phyloP scores from a whole-genome alignment of 2,113 vertebrate genomes.

The Gymnocephalus cernua region DNA sequence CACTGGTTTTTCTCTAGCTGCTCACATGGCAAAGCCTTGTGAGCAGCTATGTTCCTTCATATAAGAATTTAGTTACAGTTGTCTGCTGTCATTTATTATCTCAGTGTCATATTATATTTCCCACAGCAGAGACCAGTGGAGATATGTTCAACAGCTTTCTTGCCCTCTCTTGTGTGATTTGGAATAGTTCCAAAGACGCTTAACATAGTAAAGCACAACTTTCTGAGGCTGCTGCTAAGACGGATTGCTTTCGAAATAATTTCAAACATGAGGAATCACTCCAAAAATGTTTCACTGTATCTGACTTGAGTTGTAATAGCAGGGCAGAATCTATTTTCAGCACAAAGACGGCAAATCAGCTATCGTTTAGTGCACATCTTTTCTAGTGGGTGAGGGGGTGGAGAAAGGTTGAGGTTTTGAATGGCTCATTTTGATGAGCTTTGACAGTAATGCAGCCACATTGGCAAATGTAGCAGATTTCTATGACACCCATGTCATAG shows the following conservation, averaged over 20 bases:
- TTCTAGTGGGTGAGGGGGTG: constrained; percentile 67
- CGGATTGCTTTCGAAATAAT: constrained; percentile 79
- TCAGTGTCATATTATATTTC: constrained; percentile 74
- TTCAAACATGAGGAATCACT: constrained; percentile 72
- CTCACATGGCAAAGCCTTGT: constrained; percentile 54
- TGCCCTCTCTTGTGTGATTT: constrained; percentile 75
- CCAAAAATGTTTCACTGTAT: constrained; percentile 62
- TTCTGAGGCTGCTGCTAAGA: constrained; percentile 72
- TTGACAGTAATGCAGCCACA: constrained; percentile 83
- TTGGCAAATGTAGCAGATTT: constrained; percentile 81
- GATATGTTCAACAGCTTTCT: constrained; percentile 67
- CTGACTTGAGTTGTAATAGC: constrained; percentile 65
- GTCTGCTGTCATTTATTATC: constrained; percentile 75
- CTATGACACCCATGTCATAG: constrained; percentile 77
- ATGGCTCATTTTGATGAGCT: constrained; percentile 76
- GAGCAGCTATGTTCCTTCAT: constrained; percentile 62
- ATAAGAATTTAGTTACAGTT: constrained; percentile 73
- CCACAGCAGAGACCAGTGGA: constrained; percentile 59
- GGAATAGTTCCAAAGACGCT: constrained; percentile 77
- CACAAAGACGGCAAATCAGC: constrained; percentile 70
- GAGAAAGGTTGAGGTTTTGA: constrained; percentile 76
- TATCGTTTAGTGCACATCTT: constrained; percentile 74
- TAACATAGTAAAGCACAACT: constrained; percentile 74
- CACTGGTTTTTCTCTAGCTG: constrained; percentile 27
- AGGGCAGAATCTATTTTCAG: constrained; percentile 65